Evolutionary conservation across 2,888 invertebrate species (phyloP).

Genomic region (Drosophila emarginata): DNA sequence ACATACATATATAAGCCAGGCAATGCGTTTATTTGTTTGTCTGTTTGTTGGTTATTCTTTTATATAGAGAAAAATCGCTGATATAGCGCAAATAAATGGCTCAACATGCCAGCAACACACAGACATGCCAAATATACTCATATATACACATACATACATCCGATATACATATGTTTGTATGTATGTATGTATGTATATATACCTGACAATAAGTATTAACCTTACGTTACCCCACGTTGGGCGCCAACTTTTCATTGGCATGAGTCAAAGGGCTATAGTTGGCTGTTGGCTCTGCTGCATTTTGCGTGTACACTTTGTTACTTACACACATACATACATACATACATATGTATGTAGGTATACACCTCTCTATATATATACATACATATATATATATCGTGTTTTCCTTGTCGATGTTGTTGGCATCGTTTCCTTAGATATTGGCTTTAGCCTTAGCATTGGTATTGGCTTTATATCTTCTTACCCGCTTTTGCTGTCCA

Average conservation of each 20-base stretch:
- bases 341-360: background rate
- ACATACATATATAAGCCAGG: background rate
- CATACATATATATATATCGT: background rate
- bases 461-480: slow-evolving; percentile 1
- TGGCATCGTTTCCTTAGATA: slow-evolving; percentile 5
- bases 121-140: slow-evolving; percentile 5
- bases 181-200: slow-evolving; percentile 51
- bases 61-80: slow-evolving; percentile 43
- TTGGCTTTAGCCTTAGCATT: slow-evolving; percentile 5
- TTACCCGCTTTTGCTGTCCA: slow-evolving; percentile 21
- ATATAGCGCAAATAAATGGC: slow-evolving; percentile 60
- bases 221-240: slow-evolving; percentile 23
- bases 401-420: background rate
- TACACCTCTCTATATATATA: background rate
- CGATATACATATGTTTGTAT: background rate
- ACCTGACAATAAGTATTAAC: slow-evolving; percentile 66
- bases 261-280: background rate
- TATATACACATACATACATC: slow-evolving; percentile 1
- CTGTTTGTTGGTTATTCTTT: slow-evolving; percentile 11
- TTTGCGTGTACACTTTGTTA: background rate
- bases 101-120: slow-evolving; percentile 31
- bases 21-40: slow-evolving; percentile 18
- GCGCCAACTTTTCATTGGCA: background rate
- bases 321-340: background rate
- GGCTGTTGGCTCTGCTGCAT: background rate